Evolutionary conservation across 2,888 invertebrate species (phyloP), one percentile per base, ranked within the genome.

Genomic region (Taphrorychus bicolor): DNA sequence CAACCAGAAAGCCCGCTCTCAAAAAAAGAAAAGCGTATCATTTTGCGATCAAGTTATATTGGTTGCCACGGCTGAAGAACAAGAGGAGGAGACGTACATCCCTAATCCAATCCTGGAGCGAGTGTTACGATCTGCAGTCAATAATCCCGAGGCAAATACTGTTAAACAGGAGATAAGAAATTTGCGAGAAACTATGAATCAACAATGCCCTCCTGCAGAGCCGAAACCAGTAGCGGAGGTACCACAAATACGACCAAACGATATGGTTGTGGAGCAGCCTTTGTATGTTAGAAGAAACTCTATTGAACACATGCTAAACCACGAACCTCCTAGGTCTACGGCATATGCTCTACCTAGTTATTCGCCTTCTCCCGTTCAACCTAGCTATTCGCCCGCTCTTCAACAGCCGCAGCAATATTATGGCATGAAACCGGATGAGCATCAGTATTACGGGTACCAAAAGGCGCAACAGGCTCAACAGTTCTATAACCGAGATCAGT

Each of bases 41-140:
- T 97, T 97, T 82, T 96, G 95, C 77, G 96, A 96, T 80, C 94
- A 96, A 82, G 95, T 97, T 0, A 95, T 95, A 70, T 83, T 96
- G 62, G 95, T 96, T 9, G 95, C 96, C 3, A 95, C 95, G 0
- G 94, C 95, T 0, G 95, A 96, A 76, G 95, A 95, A 75, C 93
- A 95, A 76, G 94, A 94, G 81, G 93, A 93, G 70, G 94, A 94
- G 70, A 91, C 92, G 74, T 94, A 94, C 76, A 94, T 95, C 76
- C 94, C 95, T 0, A 95, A 95, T 83, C 95, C 95, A 0, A 94
- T 95, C 66, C 82, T 95, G 72, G 94, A 95, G 79, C 85, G 95
- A 64, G 94, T 95, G 0, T 81, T 95, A 17, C 87, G 94, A 70
- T 92, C 92, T 0, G 93, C 94, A 0, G 89, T 91, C 84, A 90